Base-by-base conservation (phyloP, 2,888 invertebrate genomes). In the Andricus curvator region DNA sequence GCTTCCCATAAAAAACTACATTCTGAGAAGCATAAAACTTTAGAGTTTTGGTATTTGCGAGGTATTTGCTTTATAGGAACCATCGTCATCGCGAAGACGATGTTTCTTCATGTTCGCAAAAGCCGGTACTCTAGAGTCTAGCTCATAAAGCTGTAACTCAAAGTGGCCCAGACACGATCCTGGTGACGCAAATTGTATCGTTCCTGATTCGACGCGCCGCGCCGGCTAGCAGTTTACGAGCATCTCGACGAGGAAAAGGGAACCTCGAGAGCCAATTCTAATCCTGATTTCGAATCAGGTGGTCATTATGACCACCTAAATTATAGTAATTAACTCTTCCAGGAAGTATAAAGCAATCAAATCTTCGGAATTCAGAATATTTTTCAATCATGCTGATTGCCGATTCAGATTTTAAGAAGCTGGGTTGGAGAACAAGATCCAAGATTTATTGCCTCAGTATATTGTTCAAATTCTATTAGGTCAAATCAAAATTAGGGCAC, bases 81-180 rank as follows among this genome's bases (percentile, higher is more conserved):
- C 44, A 48, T 22, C 25, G 44, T 41, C 48, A 44, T 68, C 48
- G 44, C 44, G 48, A 48, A 48, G 17, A 44, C 17, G 44, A 25
- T 15, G 48, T 44, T 68, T 68, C 68, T 68, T 68, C 25, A 22
- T 22, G 22, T 68, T 68, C 48, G 17, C 44, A 15, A 25, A 68
- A 68, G 25, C 29, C 64, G 64, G 29, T 64, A 25, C 17, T 64
- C 29, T 56, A n/a, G 44, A 25, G 2, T 64, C 29, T 64, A 68
- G 48, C 22, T 48, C 68, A 44, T 68, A 68, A 68, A 68, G 48
- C 22, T 48, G 68, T 68, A 68, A 68, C 22, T 67, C 41, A 22
- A 68, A 68, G 48, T 68, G 44, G 22, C 68, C 44, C 68, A 48
- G 48, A 68, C 44, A 68, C 25, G 41, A 48, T 25, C 3, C 48